These are phyloP conservation scores for Bucorvus abyssinicus DNA, from an alignment of 2,797 vertebrate species.

Conservation along the genomic window DNA sequence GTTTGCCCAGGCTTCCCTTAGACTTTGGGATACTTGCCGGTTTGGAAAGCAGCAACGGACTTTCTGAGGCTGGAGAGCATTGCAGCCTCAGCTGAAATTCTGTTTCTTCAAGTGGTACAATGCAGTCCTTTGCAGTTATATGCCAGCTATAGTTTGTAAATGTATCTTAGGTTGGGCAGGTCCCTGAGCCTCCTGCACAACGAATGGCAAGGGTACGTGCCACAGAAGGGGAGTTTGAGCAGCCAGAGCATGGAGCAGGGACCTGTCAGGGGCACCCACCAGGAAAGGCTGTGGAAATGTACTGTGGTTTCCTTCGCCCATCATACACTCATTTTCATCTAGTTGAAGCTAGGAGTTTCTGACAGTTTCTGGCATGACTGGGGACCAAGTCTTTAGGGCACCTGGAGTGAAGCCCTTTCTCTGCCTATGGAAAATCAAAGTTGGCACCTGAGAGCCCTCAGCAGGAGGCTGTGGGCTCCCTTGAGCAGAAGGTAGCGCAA, in stretches of 20 bases:
- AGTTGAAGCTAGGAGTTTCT: background rate
- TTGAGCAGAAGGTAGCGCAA: background rate
- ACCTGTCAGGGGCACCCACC: no score
- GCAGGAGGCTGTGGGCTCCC: background rate
- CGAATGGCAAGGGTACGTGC: rapidly evolving
- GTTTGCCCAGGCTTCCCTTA: background rate
- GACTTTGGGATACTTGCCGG: background rate
- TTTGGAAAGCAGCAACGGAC: background rate
- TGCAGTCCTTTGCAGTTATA: background rate
- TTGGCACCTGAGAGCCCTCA: background rate
- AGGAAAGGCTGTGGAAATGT: background rate
- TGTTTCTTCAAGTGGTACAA: background rate
- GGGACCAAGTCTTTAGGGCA: background rate
- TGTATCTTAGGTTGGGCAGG: background rate
- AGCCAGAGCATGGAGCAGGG: rapidly evolving
- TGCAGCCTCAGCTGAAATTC: background rate
- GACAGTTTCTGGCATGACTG: background rate
- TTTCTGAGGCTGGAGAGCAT: background rate
- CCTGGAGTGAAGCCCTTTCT: background rate
- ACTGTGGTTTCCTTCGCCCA: background rate
- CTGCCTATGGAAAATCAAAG: background rate
- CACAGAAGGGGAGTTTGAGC: background rate
- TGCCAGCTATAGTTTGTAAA: background rate
- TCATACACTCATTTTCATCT: background rate
- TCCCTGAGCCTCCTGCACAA: background rate